Evolutionary conservation across 2,113 vertebrate genomes (phyloP), one percentile per base, ranked within the genome.

Genomic region (Ammodytes marinus): DNA sequence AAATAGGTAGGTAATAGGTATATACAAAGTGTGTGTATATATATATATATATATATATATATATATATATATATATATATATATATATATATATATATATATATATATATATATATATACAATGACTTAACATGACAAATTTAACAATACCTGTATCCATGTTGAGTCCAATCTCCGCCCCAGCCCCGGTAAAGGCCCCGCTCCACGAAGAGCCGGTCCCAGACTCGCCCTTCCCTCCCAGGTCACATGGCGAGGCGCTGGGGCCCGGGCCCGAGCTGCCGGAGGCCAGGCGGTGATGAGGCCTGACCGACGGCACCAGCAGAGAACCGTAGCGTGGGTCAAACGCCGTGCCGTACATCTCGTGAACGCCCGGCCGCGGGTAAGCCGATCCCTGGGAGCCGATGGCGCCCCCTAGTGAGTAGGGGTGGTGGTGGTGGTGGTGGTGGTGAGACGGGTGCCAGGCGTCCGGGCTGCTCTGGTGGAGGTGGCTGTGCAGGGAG

Each of bases 361-460:
- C 97, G 3, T 99, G 98, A 88, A 98, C 93, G 0, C 96, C 68
- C 0, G 97, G 94, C 1, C 97, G 95, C 0, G 97, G 91, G 82
- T 98, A 99, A n/a, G 96, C 89, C 0, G 96, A 95, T 69, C 95
- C 90, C 93, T 99, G 97, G 13, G 95, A 89, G 61, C 96, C 89
- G 0, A 98, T 96, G 39, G 96, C 80, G 49, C 96, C 90, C 2
- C 96, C 95, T 82, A 97, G 94, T 6, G 96, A 95, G 93, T 99
- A 99, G 0, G 97, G 96, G 75, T 96, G 96, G 88, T 97, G 96
- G 65, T 96, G 96, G 39, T 97, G 97, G 3, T 96, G 95, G 80
- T 96, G 97, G 80, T 97, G 97, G 85, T 98, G 98, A 2, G 97
- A 95, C 0, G 97, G 96, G 92, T 97, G 97, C 97, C 98, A 98